Evolutionary conservation across 2,888 invertebrate genomes (phyloP).

Genomic region (Conomelus anceps): DNA sequence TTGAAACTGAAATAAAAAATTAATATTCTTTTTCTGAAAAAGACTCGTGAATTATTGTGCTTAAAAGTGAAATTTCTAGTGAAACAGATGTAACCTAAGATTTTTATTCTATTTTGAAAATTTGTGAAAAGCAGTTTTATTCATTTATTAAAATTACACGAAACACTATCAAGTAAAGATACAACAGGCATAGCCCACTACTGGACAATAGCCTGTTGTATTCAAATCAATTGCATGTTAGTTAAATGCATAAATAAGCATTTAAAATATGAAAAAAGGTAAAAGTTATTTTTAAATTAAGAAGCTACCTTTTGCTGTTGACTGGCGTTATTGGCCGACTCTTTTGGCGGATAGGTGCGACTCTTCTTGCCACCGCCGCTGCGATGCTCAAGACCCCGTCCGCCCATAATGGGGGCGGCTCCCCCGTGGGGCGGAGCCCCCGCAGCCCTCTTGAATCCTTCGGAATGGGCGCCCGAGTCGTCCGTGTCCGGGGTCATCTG

Average conservation of each 20-base stretch:
- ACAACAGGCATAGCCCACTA: too few relatives aligned
- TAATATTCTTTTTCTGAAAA: too few relatives aligned
- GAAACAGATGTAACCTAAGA: too few relatives aligned
- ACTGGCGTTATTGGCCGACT: conserved; percentile 38
- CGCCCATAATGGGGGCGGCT: conserved; percentile 50
- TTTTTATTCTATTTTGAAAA: too few relatives aligned
- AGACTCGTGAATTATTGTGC: too few relatives aligned
- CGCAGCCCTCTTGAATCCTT: conserved; percentile 48
- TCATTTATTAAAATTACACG: too few relatives aligned
- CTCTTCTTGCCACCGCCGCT: conserved; percentile 51
- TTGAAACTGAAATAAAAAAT: too few relatives aligned
- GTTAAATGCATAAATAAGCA: not conserved
- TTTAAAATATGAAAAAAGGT: not conserved
- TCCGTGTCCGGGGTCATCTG: conserved; percentile 64
- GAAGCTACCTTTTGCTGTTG: conserved; percentile 32
- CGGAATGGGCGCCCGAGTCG: conserved; percentile 50
- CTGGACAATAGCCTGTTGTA: too few relatives aligned
- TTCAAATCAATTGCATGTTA: too few relatives aligned
- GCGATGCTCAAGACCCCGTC: conserved; percentile 52
- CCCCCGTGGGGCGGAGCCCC: not conserved
- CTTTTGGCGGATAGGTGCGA: conserved; percentile 52
- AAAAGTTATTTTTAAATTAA: not conserved
- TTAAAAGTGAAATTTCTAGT: too few relatives aligned
- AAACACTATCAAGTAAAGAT: too few relatives aligned
- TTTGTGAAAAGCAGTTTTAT: too few relatives aligned